phyloP scores from a whole-genome alignment of 2,113 vertebrate species.

The Tauraco erythrolophus region DNA sequence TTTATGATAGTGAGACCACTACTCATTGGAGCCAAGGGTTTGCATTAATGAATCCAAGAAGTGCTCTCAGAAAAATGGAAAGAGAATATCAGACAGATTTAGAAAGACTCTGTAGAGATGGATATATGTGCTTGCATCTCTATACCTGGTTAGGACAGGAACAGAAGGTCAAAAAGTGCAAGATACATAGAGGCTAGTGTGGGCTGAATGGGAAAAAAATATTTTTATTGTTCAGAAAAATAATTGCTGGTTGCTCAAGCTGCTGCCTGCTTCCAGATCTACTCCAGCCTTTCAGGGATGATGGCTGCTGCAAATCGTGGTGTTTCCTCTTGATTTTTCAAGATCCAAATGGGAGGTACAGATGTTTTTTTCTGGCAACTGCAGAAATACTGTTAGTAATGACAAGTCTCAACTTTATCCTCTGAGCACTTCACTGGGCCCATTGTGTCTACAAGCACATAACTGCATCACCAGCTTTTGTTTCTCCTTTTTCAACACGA shows the following conservation, averaged over 20 bases:
- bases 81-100: background rate
- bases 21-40: background rate
- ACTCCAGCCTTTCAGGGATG: background rate
- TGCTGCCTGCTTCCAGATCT: background rate
- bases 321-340: background rate
- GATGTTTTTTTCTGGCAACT: background rate
- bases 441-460: background rate
- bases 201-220: background rate
- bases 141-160: background rate
- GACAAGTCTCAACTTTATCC: background rate
- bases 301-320: background rate
- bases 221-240: background rate
- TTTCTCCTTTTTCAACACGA: background rate
- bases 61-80: background rate
- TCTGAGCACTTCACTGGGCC: background rate
- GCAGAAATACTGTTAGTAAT: background rate
- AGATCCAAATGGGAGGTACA: background rate
- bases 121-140: background rate
- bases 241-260: background rate
- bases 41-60: background rate
- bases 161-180: background rate
- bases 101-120: background rate
- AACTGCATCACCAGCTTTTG: background rate
- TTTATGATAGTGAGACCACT: background rate
- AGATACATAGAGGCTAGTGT: background rate